Evolutionary conservation across 2,888 invertebrate genomes (phyloP).

Genomic region (Torymus texanus): DNA sequence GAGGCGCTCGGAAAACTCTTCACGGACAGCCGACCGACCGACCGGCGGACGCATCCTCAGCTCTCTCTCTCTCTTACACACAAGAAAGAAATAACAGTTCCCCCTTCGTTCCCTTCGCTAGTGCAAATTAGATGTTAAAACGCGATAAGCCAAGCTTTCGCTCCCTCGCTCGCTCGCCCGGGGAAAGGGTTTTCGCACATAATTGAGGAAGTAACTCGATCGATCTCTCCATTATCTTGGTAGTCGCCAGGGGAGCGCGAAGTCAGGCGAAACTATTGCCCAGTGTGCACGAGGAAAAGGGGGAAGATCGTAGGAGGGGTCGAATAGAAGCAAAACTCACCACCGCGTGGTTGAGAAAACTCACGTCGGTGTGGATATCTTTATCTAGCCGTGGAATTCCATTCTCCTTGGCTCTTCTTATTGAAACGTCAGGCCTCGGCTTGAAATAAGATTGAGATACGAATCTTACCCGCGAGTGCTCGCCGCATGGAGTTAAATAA

Average conservation of each 20-base stretch:
- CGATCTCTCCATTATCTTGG: conserved; percentile 54
- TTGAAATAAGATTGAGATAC: conserved; percentile 46
- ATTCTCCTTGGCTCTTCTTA: conserved; percentile 26
- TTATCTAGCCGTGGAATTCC: conserved; percentile 48
- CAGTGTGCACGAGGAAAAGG: neutral
- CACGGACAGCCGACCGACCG: neutral
- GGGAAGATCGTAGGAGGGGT: too few relatives aligned
- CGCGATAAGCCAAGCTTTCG: conserved; percentile 36
- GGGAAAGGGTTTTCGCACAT: conserved; percentile 49
- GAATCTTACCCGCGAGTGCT: neutral
- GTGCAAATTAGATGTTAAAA: conserved; percentile 53
- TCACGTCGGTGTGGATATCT: conserved; percentile 35
- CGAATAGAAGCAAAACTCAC: neutral
- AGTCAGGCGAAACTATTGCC: conserved; percentile 37
- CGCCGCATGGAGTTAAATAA: conserved; percentile 37
- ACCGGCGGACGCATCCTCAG: too few relatives aligned
- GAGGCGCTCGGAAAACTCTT: neutral
- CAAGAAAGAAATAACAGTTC: conserved; percentile 37
- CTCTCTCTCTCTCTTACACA: conserved; percentile 16
- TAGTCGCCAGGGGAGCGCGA: conserved; percentile 55
- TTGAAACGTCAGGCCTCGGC: conserved; percentile 22
- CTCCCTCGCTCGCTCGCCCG: neutral
- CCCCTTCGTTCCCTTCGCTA: neutral
- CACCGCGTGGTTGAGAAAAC: neutral
- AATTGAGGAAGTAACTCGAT: conserved; percentile 57